Base-by-base conservation (phyloP, 1,140 invertebrate species). In the Muscidifurax raptorellus region DNA sequence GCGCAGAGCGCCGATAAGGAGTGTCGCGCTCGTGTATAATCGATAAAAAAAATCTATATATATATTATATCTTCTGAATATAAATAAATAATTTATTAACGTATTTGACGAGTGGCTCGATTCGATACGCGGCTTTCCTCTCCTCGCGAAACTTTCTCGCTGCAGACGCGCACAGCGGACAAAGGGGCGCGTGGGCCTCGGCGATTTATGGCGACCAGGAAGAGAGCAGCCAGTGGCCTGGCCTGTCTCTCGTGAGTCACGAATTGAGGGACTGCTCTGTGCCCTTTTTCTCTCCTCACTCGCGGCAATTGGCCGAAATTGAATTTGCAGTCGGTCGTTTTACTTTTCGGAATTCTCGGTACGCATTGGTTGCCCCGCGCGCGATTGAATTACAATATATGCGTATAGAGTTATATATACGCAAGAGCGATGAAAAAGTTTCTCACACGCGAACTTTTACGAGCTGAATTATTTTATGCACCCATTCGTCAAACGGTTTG, bases 401-500 rank as follows among this genome's bases (percentile, higher is more conserved):
- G n/a, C n/a, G n/a, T n/a, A n/a, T n/a, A n/a, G n/a, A n/a, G n/a
- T n/a, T n/a, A n/a, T n/a, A n/a, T n/a, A n/a, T n/a, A n/a, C n/a
- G 13, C 30, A 77, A 28, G 40, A 36, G 5, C 40, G 40, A 72
- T 30, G 27, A 36, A 81, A 82, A 82, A 82, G 72, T 76, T 82
- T 76, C 81, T 67, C 72, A 64, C 66, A 80, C 36, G 36, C 12
- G 28, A n/a, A n/a, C 28, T 44, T 82, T 82, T 74, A 82, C 32
- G 74, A 67, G 81, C 32, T 77, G 72, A 83, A 83, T 78, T 84
- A 9, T 9, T 27, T 78, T 64, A 84, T 72, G 76, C 82, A 79
- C 27, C 67, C 76, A 79, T 79, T 80, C 82, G 82, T 77, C 82
- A 83, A 83, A 83, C 28, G 0, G 28, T 32, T 82, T 82, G 75